Percentiles rank a stretch among this genome's conserved stretches.
These are phyloP conservation scores for Babylonia areolata DNA, from an alignment of 1,140 invertebrate species.

Conservation along the genomic window DNA sequence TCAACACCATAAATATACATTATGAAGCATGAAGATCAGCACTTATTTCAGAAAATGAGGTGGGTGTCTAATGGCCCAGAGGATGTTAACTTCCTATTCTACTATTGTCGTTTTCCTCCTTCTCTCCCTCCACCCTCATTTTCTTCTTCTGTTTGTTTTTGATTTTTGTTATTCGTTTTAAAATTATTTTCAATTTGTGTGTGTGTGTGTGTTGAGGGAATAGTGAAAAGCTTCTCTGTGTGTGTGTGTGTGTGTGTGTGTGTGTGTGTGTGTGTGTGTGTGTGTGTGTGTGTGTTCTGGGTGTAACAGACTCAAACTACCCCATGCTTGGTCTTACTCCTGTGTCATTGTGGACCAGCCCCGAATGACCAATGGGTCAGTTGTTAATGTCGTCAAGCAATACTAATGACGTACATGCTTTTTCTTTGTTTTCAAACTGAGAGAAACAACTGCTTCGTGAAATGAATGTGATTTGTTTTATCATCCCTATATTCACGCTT, in stretches of 20 bases:
- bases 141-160: neutral
- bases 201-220: neutral
- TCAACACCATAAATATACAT: too few species aligned
- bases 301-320: neutral
- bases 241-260: neutral
- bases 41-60: too few species aligned
- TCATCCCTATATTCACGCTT: neutral
- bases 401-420: too few species aligned
- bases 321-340: too few species aligned
- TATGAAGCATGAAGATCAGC: too few species aligned
- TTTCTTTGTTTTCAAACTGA: too few species aligned
- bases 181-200: neutral
- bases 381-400: too few species aligned
- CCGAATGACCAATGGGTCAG: too few species aligned
- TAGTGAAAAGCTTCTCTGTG: neutral
- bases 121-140: neutral
- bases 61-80: neutral
- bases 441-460: too few species aligned
- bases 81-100: neutral
- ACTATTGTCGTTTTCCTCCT: neutral
- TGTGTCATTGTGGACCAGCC: too few species aligned
- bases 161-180: neutral
- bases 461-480: neutral
- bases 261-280: conserved; percentile 11
- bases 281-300: neutral